These are phyloP conservation scores for Graphium colonna DNA, from an alignment of 2,888 invertebrate species.

Conservation along the genomic window DNA sequence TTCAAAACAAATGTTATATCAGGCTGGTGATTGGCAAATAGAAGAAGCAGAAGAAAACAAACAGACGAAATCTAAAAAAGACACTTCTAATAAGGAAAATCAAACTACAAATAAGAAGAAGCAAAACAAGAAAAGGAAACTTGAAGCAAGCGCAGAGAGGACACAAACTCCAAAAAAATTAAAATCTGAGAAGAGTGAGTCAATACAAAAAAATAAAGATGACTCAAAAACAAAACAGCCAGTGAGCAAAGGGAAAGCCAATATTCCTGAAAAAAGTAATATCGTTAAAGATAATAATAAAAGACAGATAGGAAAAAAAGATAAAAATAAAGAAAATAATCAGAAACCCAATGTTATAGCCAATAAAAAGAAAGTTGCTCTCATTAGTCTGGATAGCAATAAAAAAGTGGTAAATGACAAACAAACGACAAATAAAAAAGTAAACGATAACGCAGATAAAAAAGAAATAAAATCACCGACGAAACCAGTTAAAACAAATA, in stretches of 20 bases:
- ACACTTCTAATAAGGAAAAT: constrained; percentile 48
- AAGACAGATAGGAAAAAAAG: constrained; percentile 24
- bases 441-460: constrained; percentile 20
- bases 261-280: neutral
- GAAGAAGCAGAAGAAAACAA: constrained; percentile 40
- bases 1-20: constrained; percentile 11
- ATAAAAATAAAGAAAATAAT: constrained; percentile 26
- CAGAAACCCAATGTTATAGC: neutral
- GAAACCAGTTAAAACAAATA: constrained; percentile 24
- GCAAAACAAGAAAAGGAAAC: constrained; percentile 34
- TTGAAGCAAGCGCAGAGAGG: constrained; percentile 25
- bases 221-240: neutral
- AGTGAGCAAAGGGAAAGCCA: neutral
- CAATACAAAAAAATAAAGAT: neutral
- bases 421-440: too few relatives aligned
- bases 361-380: neutral
- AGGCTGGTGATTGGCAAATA: constrained; percentile 58
- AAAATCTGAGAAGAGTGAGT: constrained; percentile 20
- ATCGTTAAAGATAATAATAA: constrained; percentile 25
- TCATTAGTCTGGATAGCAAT: constrained; percentile 9
- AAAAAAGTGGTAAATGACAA: neutral
- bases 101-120: constrained; percentile 38
- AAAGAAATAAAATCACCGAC: constrained; percentile 21
- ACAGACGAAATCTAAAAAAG: constrained; percentile 36
- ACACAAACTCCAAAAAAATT: constrained; percentile 27